Evolutionary conservation across 1,140 invertebrate genomes (phyloP), one percentile per base, ranked within the genome.

Genomic region (Aricia agestis): DNA sequence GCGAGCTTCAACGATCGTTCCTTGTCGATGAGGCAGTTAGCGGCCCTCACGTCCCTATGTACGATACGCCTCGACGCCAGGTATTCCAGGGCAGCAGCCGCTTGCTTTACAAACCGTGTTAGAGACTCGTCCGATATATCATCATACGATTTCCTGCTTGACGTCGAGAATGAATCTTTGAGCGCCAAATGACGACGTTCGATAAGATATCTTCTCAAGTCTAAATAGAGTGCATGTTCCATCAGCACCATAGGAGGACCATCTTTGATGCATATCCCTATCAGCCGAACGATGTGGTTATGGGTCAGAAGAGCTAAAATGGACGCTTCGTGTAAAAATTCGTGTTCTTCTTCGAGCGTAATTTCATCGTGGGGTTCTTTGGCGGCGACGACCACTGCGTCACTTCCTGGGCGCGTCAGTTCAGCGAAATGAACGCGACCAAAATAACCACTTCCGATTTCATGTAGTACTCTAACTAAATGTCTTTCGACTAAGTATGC

Each of bases 241-340:
- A 85, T 85, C 13, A 89, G 72, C 10, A 87, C 76, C 57, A 83
- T 73, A 0, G 81, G 80, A 1, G 82, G 82, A 11, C 85, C 86
- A 0, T 75, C 78, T 15, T 70, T 72, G 31, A 83, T 65, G 58
- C 86, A 86, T 11, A 89, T 82, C 10, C 85, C 85, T 18, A 84
- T 70, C 1, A 89, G 77, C n/a, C 78, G 77, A 19, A 89, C 80
- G 1, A 89, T 72, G 67, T 87, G 81, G n/a, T 80, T 74, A 67
- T 89, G 87, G 9, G 72, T 95, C 82, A 98, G 97, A 65, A 95
- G 93, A 81, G 98, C 98, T 96, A 99, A 98, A 19, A 97, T 94
- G 83, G 98, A 97, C 0, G 97, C 97, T 85, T 99, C 98, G 67
- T 96, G 95, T 17, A 98, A 91, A 78, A 98, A 98, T 84, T 98